Base-by-base conservation (phyloP, 2,888 invertebrate genomes). In the Subacronicta megacephala region DNA sequence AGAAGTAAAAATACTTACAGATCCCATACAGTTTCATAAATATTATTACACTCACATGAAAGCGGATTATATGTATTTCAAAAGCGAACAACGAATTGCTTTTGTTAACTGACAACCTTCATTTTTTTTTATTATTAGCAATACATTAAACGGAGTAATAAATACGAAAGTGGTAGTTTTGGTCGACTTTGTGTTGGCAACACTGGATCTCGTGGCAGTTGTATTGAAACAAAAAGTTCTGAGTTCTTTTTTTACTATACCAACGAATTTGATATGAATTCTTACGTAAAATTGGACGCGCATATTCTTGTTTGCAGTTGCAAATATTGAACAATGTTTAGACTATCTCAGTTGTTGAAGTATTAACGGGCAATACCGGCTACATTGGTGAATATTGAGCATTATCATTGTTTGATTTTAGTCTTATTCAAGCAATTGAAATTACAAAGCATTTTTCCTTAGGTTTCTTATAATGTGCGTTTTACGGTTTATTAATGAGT, bases 81-180 rank as follows among this genome's bases (percentile, higher is more conserved):
- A 79, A 89, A 90, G 90, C 89, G 84, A 81, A 87, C 82, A 82
- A 85, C 81, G 75, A 85, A 90, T 90, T 91, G 90, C 89, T 90
- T 90, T 80, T 61, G 75, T 85, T 83, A 79, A 64, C 58, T 74
- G 83, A 91, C 89, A 92, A 92, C 87, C 87, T 80, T 89, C 72
- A 26, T 20, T 26, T 10, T 10, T 67, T 52, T 72, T 68, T 56
- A 70, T 46, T 53, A 57, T 56, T 68, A 72, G 77, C 57, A 65
- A 55, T 64, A 59, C 50, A 66, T 58, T 59, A 52, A 74, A 69
- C 61, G 43, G 62, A 67, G 51, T 65, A 59, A 61, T 61, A 66
- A 66, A 41, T 67, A 67, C 53, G 61, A 61, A 65, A 64, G 45
- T 54, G 49, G 59, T 67, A 58, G 60, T 43, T 57, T 73, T 85